Evolutionary conservation across 2,888 invertebrate species (phyloP), one percentile per base, ranked within the genome.

Genomic region (Eremobia ochroleuca): DNA sequence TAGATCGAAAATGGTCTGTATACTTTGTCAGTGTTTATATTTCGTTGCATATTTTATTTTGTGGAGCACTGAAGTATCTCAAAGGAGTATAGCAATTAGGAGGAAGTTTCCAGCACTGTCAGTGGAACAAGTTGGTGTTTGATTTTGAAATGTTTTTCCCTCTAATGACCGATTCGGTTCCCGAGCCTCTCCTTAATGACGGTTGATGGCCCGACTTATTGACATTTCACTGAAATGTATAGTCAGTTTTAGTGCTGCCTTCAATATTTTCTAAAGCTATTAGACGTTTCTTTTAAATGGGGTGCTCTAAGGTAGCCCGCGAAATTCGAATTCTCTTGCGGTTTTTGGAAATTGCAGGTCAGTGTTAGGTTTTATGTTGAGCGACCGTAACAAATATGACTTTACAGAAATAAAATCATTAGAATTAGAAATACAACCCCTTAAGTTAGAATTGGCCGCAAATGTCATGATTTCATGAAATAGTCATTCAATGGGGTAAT

Each of bases 121-220:
- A 92, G 93, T 89, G 90, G 87, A 83, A 87, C 79, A 91, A 94
- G 91, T 95, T 95, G 86, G 89, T 92, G 92, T 96, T 96, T 95
- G 93, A 94, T 95, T 94, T 95, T 94, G 92, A 92, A 94, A 92
- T 92, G 94, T 94, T 95, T 94, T 95, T 92, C 91, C 91, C 92
- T 88, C 93, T 96, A 96, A 96, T 95, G 95, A 95, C 94, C 93
- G 92, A 93, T 92, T 89, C 89, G 81, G 85, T 81, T 83, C 77
- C 79, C 87, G 81, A 82, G 89, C 87, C 85, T 88, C 81, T 85
- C 91, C 90, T 90, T 94, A 95, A 94, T 94, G 94, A 91, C 86
- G 84, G 89, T 89, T 90, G 93, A 91, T 91, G 92, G 91, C 88
- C 85, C 88, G 85, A 90, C 90, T 94, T 94, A 94, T 93, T 93